Conservation (phyloP, 2,797 vertebrate genomes). For the Avahi laniger region DNA sequence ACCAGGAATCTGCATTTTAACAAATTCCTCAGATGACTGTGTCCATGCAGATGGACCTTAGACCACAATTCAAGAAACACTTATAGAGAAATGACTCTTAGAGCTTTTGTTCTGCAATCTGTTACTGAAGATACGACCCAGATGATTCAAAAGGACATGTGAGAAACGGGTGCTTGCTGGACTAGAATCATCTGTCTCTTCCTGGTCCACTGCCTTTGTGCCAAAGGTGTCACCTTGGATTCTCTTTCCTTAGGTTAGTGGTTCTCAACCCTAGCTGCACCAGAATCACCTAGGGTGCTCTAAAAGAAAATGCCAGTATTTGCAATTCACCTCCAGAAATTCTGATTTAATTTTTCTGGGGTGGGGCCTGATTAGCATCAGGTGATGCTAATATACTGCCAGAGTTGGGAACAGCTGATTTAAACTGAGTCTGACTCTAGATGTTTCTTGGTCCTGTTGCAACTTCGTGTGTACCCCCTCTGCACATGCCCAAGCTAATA, state of each 20-base stretch:
- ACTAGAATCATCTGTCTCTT: neutral
- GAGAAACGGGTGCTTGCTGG: neutral
- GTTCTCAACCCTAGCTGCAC: neutral
- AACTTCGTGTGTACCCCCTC: neutral
- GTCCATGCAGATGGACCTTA: neutral
- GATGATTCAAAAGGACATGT: neutral
- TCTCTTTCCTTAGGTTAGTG: neutral
- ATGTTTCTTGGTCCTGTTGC: no score
- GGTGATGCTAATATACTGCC: neutral
- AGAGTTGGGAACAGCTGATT: neutral
- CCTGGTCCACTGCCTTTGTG: neutral
- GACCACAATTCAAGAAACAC: neutral
- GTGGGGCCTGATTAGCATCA: neutral
- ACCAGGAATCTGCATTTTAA: neutral
- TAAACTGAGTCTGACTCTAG: neutral
- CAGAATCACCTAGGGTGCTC: neutral
- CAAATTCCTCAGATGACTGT: neutral
- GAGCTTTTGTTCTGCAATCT: neutral
- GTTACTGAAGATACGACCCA: neutral
- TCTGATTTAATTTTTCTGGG: neutral
- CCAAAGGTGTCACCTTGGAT: fast-evolving
- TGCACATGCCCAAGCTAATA: neutral
- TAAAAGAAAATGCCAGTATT: neutral
- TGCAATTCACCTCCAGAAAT: neutral
- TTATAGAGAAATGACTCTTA: neutral